These are phyloP conservation scores for Chionomys nivalis DNA, from an alignment of 2,113 vertebrate genomes.

Conservation along the genomic window DNA sequence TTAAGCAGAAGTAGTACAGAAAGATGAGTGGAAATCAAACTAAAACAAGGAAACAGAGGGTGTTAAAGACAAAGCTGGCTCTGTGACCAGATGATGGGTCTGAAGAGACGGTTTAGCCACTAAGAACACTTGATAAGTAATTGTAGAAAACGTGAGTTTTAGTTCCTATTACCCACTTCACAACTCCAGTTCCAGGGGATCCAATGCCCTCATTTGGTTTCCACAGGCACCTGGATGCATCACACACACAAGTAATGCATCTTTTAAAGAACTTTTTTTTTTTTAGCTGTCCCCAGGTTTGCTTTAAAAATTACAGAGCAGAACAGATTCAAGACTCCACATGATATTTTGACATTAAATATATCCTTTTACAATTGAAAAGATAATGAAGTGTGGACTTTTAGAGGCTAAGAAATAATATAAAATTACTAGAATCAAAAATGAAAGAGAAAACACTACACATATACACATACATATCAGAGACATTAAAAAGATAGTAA, in stretches of 20 bases:
- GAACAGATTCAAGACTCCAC: neutral
- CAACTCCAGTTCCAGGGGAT: neutral
- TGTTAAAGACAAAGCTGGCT: neutral
- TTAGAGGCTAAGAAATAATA: neutral
- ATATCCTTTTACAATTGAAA: neutral
- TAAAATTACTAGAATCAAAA: neutral
- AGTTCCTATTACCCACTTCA: neutral
- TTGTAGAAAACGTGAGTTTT: neutral
- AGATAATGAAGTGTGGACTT: neutral
- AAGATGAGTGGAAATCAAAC: neutral
- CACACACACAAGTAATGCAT: neutral
- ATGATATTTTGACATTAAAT: neutral
- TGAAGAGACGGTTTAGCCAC: neutral
- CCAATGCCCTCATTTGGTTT: neutral
- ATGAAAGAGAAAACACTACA: neutral
- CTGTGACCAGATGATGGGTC: neutral
- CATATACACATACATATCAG: neutral
- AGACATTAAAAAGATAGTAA: neutral
- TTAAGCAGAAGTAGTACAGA: constrained; percentile 15
- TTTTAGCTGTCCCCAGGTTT: neutral
- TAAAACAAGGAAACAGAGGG: neutral
- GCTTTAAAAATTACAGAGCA: neutral
- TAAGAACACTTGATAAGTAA: neutral
- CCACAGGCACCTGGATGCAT: neutral
- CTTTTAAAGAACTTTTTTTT: neutral